phyloP scores from a whole-genome alignment of 2,113 vertebrate genomes.

The Dromaius novaehollandiae region DNA sequence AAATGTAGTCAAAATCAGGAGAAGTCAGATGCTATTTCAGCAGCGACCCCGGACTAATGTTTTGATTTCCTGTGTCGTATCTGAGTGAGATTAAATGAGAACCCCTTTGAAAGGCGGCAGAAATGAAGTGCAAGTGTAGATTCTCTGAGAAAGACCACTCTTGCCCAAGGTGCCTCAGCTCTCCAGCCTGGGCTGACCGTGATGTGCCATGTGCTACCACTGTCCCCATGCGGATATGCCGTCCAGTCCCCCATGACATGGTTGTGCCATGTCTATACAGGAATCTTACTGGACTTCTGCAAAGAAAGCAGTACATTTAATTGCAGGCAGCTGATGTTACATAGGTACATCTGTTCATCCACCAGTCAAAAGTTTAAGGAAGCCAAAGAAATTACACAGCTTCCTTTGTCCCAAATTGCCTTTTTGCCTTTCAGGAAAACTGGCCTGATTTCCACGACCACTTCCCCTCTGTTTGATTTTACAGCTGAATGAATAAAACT shows the following conservation, averaged over 20 bases:
- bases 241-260: not conserved
- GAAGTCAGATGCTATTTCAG: not conserved
- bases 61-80: not conserved
- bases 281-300: not conserved
- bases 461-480: not conserved
- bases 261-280: not conserved
- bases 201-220: not conserved
- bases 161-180: not conserved
- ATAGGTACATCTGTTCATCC: not conserved
- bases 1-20: not conserved
- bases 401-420: not conserved
- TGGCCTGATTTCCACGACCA: not conserved
- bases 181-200: accelerated
- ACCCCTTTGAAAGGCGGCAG: not conserved
- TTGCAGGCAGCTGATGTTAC: not conserved
- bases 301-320: not conserved
- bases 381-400: not conserved
- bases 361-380: not conserved
- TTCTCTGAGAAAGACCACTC: not conserved
- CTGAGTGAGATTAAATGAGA: not conserved
- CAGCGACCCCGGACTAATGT: not conserved
- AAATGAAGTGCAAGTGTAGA: not conserved
- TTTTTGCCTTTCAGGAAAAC: not conserved
- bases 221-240: accelerated
- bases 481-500: not conserved